A percentile compares a stretch with the other conserved stretches of the same genome.
phyloP scores from a whole-genome alignment of 1,140 invertebrate genomes.

The Cydia splendana region DNA sequence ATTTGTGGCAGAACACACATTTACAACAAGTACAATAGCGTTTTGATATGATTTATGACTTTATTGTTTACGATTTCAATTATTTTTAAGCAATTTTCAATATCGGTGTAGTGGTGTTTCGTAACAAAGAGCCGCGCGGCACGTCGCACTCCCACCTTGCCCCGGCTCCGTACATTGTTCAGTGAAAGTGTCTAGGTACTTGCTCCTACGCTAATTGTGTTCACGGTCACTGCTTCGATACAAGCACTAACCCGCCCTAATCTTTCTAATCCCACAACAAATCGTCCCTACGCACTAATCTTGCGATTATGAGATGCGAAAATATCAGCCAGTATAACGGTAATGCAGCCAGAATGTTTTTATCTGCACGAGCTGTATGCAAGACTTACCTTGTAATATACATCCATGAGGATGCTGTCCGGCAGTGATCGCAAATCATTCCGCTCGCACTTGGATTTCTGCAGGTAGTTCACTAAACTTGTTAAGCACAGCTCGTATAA shows the following conservation, averaged over 20 bases:
- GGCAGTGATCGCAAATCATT: constrained; percentile 77
- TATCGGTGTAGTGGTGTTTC: constrained; percentile 33
- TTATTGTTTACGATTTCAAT: not conserved
- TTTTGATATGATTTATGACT: not conserved
- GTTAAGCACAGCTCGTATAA: constrained; percentile 81
- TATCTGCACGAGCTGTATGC: constrained; percentile 56
- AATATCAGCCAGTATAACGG: constrained; percentile 50
- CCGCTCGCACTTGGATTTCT: constrained; percentile 72
- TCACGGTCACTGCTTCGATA: constrained; percentile 34
- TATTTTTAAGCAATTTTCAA: not conserved
- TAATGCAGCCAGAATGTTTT: constrained; percentile 58
- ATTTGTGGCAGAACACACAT: no score
- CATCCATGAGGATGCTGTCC: constrained; percentile 83
- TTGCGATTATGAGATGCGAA: not conserved
- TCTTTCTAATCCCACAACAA: constrained; percentile 11
- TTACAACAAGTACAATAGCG: not conserved
- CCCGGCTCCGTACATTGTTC: constrained; percentile 38
- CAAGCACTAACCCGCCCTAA: constrained; percentile 13
- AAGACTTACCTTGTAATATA: constrained; percentile 83
- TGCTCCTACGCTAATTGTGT: constrained; percentile 32
- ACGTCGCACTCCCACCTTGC: constrained; percentile 32
- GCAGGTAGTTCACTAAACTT: constrained; percentile 75
- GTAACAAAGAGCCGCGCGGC: constrained; percentile 37
- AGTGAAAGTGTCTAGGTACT: constrained; percentile 55
- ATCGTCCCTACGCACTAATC: not conserved